Percentiles rank a stretch among this genome's conserved stretches.
phyloP scores from a whole-genome alignment of 2,113 vertebrate species.

The Notothenia coriiceps region DNA sequence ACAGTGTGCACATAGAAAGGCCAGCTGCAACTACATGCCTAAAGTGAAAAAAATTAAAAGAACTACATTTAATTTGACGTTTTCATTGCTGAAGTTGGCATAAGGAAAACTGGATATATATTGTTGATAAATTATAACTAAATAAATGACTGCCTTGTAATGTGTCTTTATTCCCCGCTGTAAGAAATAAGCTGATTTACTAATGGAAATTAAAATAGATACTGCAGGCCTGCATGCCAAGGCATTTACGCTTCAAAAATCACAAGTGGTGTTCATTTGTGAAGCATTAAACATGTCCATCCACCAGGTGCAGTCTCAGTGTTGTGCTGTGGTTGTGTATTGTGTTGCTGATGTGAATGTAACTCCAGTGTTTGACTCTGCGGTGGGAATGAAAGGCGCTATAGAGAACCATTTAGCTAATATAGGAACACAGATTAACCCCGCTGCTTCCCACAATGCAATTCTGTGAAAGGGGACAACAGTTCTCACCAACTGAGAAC shows the following conservation, averaged over 20 bases:
- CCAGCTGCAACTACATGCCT: too few species aligned
- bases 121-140: not conserved
- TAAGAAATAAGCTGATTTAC: not conserved
- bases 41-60: too few species aligned
- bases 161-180: not conserved
- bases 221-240: too few species aligned
- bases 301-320: constrained; percentile 44
- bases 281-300: constrained; percentile 14
- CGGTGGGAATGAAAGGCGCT: constrained; percentile 64
- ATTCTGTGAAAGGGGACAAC: constrained; percentile 61
- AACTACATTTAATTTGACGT: not conserved
- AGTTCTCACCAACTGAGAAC: constrained; percentile 77
- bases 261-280: too few species aligned
- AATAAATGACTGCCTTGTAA: not conserved
- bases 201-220: too few species aligned
- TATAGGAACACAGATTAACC: constrained; percentile 73
- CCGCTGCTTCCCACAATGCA: constrained; percentile 66
- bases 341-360: constrained; percentile 63
- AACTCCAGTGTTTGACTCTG: constrained; percentile 41
- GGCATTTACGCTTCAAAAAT: too few species aligned
- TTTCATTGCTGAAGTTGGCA: too few species aligned
- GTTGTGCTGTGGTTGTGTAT: constrained; percentile 41
- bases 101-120: not conserved
- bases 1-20: too few species aligned
- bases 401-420: constrained; percentile 70